Percentiles rank a stretch among this genome's conserved stretches.
Conservation (phyloP, 1,140 invertebrate species). For the Danaus melanippus region DNA sequence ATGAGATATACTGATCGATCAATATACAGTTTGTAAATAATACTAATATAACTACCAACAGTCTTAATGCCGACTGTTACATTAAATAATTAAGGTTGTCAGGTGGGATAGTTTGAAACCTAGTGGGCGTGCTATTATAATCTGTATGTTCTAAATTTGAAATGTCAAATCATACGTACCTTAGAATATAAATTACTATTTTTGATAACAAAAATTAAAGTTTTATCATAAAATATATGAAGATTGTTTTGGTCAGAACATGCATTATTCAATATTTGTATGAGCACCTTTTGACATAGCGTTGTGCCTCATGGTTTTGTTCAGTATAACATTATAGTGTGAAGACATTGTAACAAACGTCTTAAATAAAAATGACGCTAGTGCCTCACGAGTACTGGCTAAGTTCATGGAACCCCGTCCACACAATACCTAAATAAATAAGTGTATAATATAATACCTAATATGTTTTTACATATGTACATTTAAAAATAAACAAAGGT, state of each 20-base stretch:
- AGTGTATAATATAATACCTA: constrained; percentile 67
- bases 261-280: constrained; percentile 12
- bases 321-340: constrained; percentile 20
- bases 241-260: constrained; percentile 22
- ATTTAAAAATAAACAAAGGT: constrained; percentile 61
- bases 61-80: constrained; percentile 63
- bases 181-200: too few relatives aligned
- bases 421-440: constrained; percentile 65
- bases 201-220: too few relatives aligned
- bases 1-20: constrained; percentile 19
- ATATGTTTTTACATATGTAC: constrained; percentile 69
- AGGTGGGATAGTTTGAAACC: constrained; percentile 63
- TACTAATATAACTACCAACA: constrained; percentile 53
- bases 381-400: constrained; percentile 26
- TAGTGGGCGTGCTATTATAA: constrained; percentile 23
- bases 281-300: constrained; percentile 22
- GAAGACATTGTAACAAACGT: constrained; percentile 13
- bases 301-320: constrained; percentile 23
- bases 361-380: constrained; percentile 22
- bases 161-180: too few relatives aligned
- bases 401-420: constrained; percentile 46
- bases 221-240: constrained; percentile 11
- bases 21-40: constrained; percentile 26
- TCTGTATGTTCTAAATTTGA: too few relatives aligned
- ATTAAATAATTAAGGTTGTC: constrained; percentile 39